Percentiles rank a stretch among this genome's conserved stretches.
Evolutionary conservation across 2,888 invertebrate species (phyloP).

Genomic region (Coronaproctus castanopsis): DNA sequence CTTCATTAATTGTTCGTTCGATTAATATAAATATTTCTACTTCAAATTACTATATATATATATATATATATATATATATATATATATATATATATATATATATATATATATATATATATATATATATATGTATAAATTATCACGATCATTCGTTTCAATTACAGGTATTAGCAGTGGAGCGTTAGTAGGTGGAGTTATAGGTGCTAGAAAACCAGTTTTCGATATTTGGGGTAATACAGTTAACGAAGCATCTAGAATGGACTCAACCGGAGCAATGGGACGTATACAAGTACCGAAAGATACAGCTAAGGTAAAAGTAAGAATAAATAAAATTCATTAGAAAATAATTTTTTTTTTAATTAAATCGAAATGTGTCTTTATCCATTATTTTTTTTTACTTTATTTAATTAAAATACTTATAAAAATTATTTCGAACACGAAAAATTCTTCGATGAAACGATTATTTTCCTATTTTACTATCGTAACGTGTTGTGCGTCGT

Average conservation of each 20-base stretch:
- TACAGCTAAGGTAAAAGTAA: conserved; percentile 46
- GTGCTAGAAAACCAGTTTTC: conserved; percentile 85
- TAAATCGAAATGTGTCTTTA: no score
- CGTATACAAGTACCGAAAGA: conserved; percentile 74
- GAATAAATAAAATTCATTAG: no score
- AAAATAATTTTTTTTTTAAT: no score
- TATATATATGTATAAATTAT: not conserved
- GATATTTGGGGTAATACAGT: conserved; percentile 97
- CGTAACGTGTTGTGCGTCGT: no score
- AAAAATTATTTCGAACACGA: no score
- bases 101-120: not conserved
- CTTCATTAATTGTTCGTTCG: no score
- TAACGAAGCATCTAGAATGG: conserved; percentile 93
- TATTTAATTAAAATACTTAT: no score
- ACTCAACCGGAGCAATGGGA: conserved; percentile 72
- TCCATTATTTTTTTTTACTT: no score
- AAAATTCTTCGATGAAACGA: no score
- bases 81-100: conserved; percentile 1
- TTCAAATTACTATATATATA: not conserved
- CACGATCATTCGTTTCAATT: not conserved
- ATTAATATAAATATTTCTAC: no score
- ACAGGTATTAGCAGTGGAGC: conserved; percentile 77
- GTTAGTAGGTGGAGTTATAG: conserved; percentile 85
- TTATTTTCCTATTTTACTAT: no score
- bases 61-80: not conserved